Conservation (phyloP, 2,113 vertebrate genomes). For the Coturnix japonica region DNA sequence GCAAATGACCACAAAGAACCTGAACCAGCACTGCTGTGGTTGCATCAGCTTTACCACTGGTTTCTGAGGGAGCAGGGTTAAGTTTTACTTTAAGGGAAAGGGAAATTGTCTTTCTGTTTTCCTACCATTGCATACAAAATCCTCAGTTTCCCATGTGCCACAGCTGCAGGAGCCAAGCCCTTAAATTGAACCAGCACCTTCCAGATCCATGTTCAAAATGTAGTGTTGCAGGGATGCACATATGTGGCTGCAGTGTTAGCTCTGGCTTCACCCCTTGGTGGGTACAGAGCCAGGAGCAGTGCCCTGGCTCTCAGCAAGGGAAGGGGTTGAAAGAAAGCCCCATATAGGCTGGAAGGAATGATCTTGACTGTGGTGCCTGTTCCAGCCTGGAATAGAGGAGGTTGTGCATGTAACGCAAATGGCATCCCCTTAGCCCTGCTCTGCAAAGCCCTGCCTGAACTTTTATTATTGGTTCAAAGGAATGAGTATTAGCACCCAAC, state of each 20-base stretch:
- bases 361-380: not conserved
- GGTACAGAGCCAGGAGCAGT: not conserved
- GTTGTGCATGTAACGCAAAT: not conserved
- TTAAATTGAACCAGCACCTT: not conserved
- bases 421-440: not conserved
- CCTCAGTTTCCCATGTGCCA: accelerated
- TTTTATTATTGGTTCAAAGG: not conserved
- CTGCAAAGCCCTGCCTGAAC: not conserved
- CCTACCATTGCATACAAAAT: not conserved
- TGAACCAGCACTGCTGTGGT: not conserved
- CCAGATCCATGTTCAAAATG: not conserved
- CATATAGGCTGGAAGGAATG: not conserved
- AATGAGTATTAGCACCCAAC: not conserved
- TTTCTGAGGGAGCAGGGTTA: slow-evolving; percentile 2
- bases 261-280: not conserved
- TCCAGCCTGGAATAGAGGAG: not conserved
- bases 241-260: not conserved
- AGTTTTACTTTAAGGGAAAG: not conserved
- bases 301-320: not conserved
- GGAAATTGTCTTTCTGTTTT: not conserved
- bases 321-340: not conserved
- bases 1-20: not conserved
- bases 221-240: not conserved
- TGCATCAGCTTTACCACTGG: not conserved
- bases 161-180: not conserved